Conservation (phyloP, 2,797 vertebrate species). For the Danionella dracula region DNA sequence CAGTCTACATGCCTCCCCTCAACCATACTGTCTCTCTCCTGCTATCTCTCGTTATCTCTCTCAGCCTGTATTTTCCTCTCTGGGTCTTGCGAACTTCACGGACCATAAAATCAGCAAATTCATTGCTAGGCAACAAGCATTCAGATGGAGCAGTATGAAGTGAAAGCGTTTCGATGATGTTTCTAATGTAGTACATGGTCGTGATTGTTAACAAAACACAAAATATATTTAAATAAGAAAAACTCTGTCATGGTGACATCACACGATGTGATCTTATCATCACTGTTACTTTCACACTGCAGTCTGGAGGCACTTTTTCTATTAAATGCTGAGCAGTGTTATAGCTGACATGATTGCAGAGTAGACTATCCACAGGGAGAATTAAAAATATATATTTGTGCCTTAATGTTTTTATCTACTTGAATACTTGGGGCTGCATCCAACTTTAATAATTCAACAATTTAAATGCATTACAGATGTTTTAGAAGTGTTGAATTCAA, state of each 20-base stretch:
- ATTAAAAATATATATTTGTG: too few relatives aligned
- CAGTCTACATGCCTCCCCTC: too few relatives aligned
- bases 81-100: constrained; percentile 56
- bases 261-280: neutral
- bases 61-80: constrained; percentile 21
- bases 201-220: constrained; percentile 24
- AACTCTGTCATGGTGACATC: neutral
- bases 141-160: constrained; percentile 57
- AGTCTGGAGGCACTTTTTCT: neutral
- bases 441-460: too few relatives aligned
- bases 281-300: neutral
- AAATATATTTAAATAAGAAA: neutral
- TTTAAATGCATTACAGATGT: too few relatives aligned
- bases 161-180: constrained; percentile 33
- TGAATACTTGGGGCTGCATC: too few relatives aligned
- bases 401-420: too few relatives aligned
- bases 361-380: too few relatives aligned
- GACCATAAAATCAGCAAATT: constrained; percentile 73
- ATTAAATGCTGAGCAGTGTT: too few relatives aligned
- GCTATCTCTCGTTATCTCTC: neutral
- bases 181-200: constrained; percentile 27
- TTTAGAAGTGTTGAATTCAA: too few relatives aligned
- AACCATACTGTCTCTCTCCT: neutral
- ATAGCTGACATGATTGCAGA: too few relatives aligned
- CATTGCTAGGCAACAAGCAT: constrained; percentile 81